phyloP scores from a whole-genome alignment of 1,140 invertebrate genomes.

The Rhyacophila brunnea region DNA sequence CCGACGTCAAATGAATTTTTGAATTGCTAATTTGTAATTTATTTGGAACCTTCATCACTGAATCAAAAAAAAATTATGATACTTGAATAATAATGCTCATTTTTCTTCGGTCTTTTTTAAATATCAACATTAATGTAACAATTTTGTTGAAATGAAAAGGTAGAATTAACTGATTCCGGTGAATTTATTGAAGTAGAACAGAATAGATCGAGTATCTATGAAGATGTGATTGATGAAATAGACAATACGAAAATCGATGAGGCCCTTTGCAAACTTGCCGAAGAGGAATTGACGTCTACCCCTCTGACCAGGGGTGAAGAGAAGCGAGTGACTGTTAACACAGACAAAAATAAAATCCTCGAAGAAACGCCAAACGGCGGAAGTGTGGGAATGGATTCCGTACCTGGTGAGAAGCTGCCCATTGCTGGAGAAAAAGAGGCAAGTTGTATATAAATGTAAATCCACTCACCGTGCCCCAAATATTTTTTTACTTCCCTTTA shows the following conservation, averaged over 20 bases:
- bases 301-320: slow-evolving; percentile 8
- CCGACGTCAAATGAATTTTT: too few species aligned
- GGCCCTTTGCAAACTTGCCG: neutral
- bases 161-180: slow-evolving; percentile 54
- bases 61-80: too few species aligned
- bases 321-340: slow-evolving; percentile 28
- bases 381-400: slow-evolving; percentile 3
- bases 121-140: neutral
- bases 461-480: too few species aligned
- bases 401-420: slow-evolving; percentile 2
- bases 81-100: too few species aligned
- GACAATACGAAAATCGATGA: slow-evolving; percentile 1
- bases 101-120: too few species aligned
- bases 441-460: neutral
- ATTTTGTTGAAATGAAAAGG: slow-evolving; percentile 38
- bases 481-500: too few species aligned
- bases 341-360: slow-evolving; percentile 20
- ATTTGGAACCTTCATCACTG: too few species aligned
- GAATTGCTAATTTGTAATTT: too few species aligned
- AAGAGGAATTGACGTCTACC: slow-evolving; percentile 13
- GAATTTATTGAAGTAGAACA: slow-evolving; percentile 54
- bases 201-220: slow-evolving; percentile 2
- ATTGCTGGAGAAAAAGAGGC: slow-evolving; percentile 6
- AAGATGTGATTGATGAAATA: neutral
- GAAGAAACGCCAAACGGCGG: slow-evolving; percentile 18